A percentile compares a stretch with the other conserved stretches of the same genome.
These are phyloP conservation scores for Camponotus vicinus DNA, from an alignment of 1,140 invertebrate species.

Conservation along the genomic window DNA sequence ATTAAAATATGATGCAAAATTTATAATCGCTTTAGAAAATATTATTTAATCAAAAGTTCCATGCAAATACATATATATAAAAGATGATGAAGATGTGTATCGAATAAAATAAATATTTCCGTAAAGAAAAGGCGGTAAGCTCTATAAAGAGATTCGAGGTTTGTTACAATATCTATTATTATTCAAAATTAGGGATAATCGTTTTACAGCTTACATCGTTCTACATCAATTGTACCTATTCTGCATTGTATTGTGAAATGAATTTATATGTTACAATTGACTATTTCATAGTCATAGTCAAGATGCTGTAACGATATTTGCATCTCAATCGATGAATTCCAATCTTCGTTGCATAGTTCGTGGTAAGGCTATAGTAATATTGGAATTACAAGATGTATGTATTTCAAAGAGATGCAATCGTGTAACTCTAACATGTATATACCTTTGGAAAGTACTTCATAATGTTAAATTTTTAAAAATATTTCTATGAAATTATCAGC, in stretches of 20 bases:
- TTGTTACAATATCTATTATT: neutral
- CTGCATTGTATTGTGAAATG: slow-evolving; percentile 2
- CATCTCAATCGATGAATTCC: slow-evolving; percentile 58
- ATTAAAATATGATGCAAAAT: neutral
- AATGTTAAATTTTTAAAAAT: slow-evolving; percentile 16
- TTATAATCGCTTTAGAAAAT: neutral
- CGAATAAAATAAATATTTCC: neutral
- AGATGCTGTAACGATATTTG: slow-evolving; percentile 46
- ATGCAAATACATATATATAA: neutral
- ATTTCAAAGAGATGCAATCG: slow-evolving; percentile 44
- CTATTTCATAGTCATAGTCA: slow-evolving; percentile 35
- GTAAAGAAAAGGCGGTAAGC: neutral
- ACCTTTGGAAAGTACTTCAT: slow-evolving; percentile 21
- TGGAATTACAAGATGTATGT: slow-evolving; percentile 36
- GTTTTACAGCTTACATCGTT: neutral
- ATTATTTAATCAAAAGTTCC: neutral
- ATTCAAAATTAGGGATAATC: slow-evolving; percentile 14
- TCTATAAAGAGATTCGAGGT: neutral
- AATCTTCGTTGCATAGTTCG: slow-evolving; percentile 48
- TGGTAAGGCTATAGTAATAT: slow-evolving; percentile 39
- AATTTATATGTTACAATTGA: slow-evolving; percentile 62
- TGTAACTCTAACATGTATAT: neutral
- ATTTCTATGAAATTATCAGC: neutral
- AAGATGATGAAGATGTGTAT: neutral
- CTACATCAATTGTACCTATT: neutral